Evolutionary conservation across 2,888 invertebrate genomes (phyloP).

Genomic region (Agrochola litura): DNA sequence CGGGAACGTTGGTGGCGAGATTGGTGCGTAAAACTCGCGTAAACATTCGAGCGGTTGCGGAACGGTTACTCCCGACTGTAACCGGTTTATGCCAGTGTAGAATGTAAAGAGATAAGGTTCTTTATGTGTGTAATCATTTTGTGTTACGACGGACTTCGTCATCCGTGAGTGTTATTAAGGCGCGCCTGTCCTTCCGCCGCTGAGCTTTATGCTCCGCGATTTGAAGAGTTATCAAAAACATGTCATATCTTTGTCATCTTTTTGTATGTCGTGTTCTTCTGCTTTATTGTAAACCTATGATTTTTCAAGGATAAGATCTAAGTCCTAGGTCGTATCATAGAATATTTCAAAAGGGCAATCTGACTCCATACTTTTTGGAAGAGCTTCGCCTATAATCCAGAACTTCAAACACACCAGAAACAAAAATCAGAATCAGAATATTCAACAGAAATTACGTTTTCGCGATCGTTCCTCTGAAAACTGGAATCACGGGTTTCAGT

Average conservation of each 20-base stretch:
- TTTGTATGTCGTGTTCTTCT: neutral
- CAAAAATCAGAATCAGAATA: slow-evolving; percentile 2
- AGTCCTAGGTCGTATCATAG: neutral
- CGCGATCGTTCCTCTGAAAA: slow-evolving; percentile 4
- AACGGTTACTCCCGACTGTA: slow-evolving; percentile 85
- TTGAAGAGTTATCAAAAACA: slow-evolving; percentile 50
- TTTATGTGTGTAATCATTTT: slow-evolving; percentile 89
- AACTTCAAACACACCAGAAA: neutral
- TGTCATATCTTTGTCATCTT: slow-evolving; percentile 37
- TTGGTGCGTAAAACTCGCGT: slow-evolving; percentile 89
- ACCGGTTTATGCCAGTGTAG: slow-evolving; percentile 85
- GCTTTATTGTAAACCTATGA: neutral
- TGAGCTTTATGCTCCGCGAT: slow-evolving; percentile 59
- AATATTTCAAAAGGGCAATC: neutral
- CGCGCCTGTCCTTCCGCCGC: slow-evolving; percentile 71
- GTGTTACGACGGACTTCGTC: slow-evolving; percentile 84
- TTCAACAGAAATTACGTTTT: neutral
- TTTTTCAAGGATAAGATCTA: neutral
- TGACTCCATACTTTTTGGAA: neutral
- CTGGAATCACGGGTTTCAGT: slow-evolving; percentile 36
- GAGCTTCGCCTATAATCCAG: neutral
- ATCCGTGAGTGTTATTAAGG: slow-evolving; percentile 85
- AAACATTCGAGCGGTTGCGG: slow-evolving; percentile 87
- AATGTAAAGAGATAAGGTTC: slow-evolving; percentile 88
- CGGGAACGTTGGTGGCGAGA: slow-evolving; percentile 79